A percentile compares a stretch with the other conserved stretches of the same genome.
phyloP scores from a whole-genome alignment of 1,140 invertebrate genomes.

The Andrena cerasifolii region DNA sequence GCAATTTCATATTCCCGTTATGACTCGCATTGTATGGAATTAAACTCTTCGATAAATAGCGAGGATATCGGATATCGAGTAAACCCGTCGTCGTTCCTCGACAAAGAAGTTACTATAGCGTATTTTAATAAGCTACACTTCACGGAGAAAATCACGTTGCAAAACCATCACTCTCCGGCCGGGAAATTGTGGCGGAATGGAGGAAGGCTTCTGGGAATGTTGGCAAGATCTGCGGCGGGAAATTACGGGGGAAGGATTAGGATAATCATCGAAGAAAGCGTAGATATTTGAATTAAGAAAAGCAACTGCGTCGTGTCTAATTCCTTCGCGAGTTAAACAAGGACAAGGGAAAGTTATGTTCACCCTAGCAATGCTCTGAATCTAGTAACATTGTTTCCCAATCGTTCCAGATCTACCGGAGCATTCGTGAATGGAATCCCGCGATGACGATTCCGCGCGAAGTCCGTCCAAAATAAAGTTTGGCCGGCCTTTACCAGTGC shows the following conservation, averaged over 20 bases:
- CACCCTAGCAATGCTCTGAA: too few species aligned
- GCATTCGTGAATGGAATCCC: background rate
- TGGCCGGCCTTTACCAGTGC: constrained; percentile 50
- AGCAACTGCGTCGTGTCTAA: too few species aligned
- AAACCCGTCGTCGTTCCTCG: background rate
- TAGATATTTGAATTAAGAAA: too few species aligned
- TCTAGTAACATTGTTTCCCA: background rate
- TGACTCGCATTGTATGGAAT: constrained; percentile 2
- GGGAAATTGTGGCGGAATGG: background rate
- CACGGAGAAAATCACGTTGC: background rate
- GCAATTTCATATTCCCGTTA: constrained; percentile 26
- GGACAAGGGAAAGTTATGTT: too few species aligned
- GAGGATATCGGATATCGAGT: constrained; percentile 19
- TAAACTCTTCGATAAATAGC: constrained; percentile 19
- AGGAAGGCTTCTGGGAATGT: too few species aligned
- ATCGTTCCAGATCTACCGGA: background rate
- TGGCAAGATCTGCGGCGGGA: too few species aligned
- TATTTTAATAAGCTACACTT: constrained; percentile 10
- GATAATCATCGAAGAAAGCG: too few species aligned
- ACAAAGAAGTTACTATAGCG: too few species aligned
- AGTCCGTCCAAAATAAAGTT: constrained; percentile 52
- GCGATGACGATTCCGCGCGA: constrained; percentile 23
- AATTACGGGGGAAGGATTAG: too few species aligned
- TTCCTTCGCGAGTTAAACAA: too few species aligned
- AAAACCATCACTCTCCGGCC: background rate